Evolutionary conservation across 2,888 invertebrate genomes (phyloP).

Genomic region (Phortica okadai): DNA sequence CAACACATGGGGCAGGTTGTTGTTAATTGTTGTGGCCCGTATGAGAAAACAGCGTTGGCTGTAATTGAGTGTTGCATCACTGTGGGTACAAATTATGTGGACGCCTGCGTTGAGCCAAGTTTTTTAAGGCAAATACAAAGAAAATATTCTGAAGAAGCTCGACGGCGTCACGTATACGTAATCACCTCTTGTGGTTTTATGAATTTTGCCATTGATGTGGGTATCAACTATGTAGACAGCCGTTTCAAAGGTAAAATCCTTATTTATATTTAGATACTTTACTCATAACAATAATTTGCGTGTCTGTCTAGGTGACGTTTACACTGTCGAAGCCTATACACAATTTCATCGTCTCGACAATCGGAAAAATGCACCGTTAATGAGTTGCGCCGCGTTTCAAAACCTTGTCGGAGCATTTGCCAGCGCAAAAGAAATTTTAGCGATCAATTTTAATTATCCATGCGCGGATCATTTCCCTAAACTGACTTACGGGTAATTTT

Average conservation of each 20-base stretch:
- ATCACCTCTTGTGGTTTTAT: constrained; percentile 33
- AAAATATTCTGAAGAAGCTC: constrained; percentile 2
- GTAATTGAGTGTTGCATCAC: constrained; percentile 19
- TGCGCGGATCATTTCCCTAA: not conserved
- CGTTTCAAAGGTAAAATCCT: constrained; percentile 12
- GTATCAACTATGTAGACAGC: constrained; percentile 21
- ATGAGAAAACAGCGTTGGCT: not conserved
- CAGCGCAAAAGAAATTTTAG: not conserved
- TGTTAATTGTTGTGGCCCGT: constrained; percentile 32
- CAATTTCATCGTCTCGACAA: not conserved
- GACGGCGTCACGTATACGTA: constrained; percentile 2
- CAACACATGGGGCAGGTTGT: not conserved
- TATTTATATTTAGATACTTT: not conserved
- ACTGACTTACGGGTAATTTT: constrained; percentile 10
- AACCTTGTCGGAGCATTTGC: constrained; percentile 9
- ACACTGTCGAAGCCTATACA: constrained; percentile 19
- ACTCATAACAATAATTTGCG: not conserved
- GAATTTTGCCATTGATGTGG: constrained; percentile 29
- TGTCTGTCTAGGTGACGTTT: not conserved
- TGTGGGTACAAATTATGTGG: constrained; percentile 28
- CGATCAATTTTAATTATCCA: not conserved
- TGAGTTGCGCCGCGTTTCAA: constrained; percentile 25
- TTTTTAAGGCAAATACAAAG: not conserved
- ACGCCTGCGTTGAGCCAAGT: constrained; percentile 25
- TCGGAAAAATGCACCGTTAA: not conserved